phyloP scores from a whole-genome alignment of 2,797 vertebrate genomes.

The Nasua narica region DNA sequence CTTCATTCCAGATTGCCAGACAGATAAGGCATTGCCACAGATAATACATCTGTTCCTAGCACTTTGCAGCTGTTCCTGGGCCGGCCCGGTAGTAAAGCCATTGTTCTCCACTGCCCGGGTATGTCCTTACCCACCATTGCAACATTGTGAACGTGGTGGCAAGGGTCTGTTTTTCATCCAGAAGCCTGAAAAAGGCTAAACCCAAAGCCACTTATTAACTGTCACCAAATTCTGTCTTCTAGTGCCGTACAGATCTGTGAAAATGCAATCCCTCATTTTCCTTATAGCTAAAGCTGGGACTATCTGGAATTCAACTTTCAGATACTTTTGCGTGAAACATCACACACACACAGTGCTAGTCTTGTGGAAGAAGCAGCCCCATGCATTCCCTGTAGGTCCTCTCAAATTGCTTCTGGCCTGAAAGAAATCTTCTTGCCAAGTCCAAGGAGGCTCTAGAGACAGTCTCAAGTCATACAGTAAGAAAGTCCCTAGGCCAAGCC shows the following conservation, averaged over 20 bases:
- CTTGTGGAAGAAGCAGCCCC: not conserved
- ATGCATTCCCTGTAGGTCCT: rapidly evolving
- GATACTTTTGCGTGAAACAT: not conserved
- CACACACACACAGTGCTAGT: not conserved
- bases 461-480: not conserved
- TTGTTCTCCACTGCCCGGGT: not conserved
- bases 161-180: not conserved
- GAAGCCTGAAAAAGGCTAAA: not conserved
- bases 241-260: not conserved
- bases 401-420: not conserved
- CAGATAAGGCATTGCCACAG: not conserved
- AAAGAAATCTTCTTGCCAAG: not conserved
- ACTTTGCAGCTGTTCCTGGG: not conserved
- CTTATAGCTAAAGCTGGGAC: not conserved
- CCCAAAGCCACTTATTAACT: not conserved
- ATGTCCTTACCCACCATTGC: not conserved
- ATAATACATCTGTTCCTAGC: not conserved
- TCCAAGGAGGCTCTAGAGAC: not conserved
- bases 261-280: not conserved
- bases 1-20: not conserved
- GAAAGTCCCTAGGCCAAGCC: not conserved
- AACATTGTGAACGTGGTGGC: not conserved
- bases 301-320: not conserved
- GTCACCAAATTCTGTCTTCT: not conserved
- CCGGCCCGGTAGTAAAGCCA: not conserved